Base-by-base conservation (phyloP, 2,888 invertebrate genomes). In the Cheilosia vernalis region DNA sequence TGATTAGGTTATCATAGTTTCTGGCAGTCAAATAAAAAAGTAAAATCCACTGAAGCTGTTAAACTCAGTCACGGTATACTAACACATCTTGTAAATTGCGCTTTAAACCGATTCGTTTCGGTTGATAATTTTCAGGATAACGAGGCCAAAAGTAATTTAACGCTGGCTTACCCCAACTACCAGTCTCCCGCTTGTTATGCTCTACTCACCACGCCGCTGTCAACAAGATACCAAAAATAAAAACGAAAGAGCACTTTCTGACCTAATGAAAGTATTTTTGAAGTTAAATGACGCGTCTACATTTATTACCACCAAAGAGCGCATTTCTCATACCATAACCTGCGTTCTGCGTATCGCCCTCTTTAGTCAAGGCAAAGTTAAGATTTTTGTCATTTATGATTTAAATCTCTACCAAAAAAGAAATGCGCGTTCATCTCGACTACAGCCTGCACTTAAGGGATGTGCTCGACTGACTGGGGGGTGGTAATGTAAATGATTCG, bases 261-360 rank as follows among this genome's bases (percentile, higher is more conserved):
- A 69, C 69, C 67, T 74, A 66, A 73, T 33, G 40, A 53, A 21
- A 60, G 53, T 51, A 40, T 83, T 67, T 73, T 83, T 47, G 44
- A 78, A 53, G 83, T 73, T 83, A 83, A 83, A 83, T 83, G 83
- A 61, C 53, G 73, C 83, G 67, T 83, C 69, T 56, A 69, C 83
- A 73, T 83, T 83, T 83, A 69, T 78, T 78, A 78, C 69, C 47
- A 51, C 63, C 56, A 33, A 40, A 51, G 61, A 63, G 47, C 17
- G 30, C 4, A 21, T 30, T 49, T 6, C 33, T 40, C 53, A 47
- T 27, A 47, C 55, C 69, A 53, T 44, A 19, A 7, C 49, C 10
- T 64, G 40, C 9, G 19, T 30, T 37, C 10, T 64, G 40, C 9
- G 19, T 30, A 13, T 44, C n/a, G 33, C 27, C 24, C 51, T 27